Base-by-base conservation (phyloP, 2,888 invertebrate genomes). In the Synanthedon myopaeformis region DNA sequence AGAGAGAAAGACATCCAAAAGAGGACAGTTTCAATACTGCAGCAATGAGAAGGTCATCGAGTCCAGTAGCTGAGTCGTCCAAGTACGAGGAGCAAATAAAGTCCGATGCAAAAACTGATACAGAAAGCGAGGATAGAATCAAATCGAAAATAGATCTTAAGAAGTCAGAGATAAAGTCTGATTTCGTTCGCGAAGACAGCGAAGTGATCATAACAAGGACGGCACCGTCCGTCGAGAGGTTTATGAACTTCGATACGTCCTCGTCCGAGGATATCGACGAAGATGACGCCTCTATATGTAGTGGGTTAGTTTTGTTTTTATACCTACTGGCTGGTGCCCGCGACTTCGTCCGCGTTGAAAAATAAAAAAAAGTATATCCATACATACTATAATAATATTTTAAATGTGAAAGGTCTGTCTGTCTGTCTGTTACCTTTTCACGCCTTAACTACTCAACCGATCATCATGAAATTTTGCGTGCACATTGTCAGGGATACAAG, bases 181-280 rank as follows among this genome's bases (percentile, higher is more conserved):
- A 78, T 50, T 62, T 82, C 0, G 59, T 85, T 0, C 81, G 81
- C 50, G 72, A 72, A 2, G 78, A 81, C 0, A 76, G 79, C 0
- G 79, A 82, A 3, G 69, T 85, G 4, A 60, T 82, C 10, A 83
- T 86, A 41, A 80, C 78, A 0, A 82, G 81, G 54, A 86, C 86
- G 58, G 81, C 85, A 69, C 86, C 87, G 56, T 86, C 85, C 69
- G 58, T 72, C 2, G 85, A 83, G 58, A 60, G 67, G 2, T 76
- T 82, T 4, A 56, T 76, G 56, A 69, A 63, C 19, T 77, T 76
- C 54, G 76, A 69, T n/a, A 74, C 72, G 4, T 70, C 82, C 0
- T 74, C 83, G 0, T 74, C 73, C 2, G 79, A 79, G 42, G 79
- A 75, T 6, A 49, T 49, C 2, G 49, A 23, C 4, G 49, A 45